Percentiles rank a stretch among this genome's conserved stretches.
phyloP scores from a whole-genome alignment of 2,113 vertebrate genomes.

The cattle (Bos taurus) region ARS-UCD2.0 NC_037330.1:72181501-72182000 shows the following conservation, averaged over 20 bases:
- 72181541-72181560: slow-evolving; percentile 84
- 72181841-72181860: neutral
- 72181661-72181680: neutral
- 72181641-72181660: rapidly evolving
- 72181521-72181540: neutral
- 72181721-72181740: neutral
- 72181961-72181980: neutral
- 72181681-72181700: neutral
- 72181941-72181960: neutral
- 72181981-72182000: neutral
- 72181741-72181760: neutral
- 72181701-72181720: neutral
- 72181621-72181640: neutral
- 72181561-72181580: slow-evolving; percentile 98
- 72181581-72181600: slow-evolving; percentile 99
- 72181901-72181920: neutral
- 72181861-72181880: neutral
- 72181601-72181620: slow-evolving; percentile 96
- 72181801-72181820: neutral
- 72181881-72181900: neutral
- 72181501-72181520: neutral
- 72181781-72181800: neutral
- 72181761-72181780: neutral
- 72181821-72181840: neutral
- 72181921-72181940: neutral